Evolutionary conservation across 2,113 vertebrate species (phyloP), one percentile per base, ranked within the genome.

Genomic region (Andinoacara biseriatus): DNA sequence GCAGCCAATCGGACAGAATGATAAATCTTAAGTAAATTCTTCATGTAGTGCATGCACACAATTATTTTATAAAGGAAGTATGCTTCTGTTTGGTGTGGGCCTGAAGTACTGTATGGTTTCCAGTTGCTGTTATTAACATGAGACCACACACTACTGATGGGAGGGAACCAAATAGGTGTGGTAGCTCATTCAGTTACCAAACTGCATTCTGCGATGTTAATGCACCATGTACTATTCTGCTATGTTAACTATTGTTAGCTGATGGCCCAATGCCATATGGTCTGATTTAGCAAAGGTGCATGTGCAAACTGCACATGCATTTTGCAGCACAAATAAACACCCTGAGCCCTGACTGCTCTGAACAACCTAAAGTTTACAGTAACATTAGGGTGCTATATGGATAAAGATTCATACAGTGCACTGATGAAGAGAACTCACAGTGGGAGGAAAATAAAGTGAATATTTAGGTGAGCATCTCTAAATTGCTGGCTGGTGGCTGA

Each of bases 291-390:
- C 40, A 14, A 35, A 81, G 5, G 52, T 17, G 2, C 9, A 56
- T 2, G 1, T 56, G 22, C 14, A 65, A 59, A 18, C 43, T 78
- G 65, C 49, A 60, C 17, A 18, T 58, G 63, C n/a, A 20, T 22
- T 87, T 79, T 67, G 58, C 76, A 76, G 18, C 58, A 35, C 4
- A 63, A 54, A 86, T 7, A 76, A 59, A 56, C 58, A 31, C 59
- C 54, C 52, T 31, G 52, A 74, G 49, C 3, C 7, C 43, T 49
- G 58, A 75, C 85, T 91, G 69, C 65, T 85, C 77, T 83, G 24
- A 62, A 83, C 35, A 62, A 74, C 62, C 31, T n/a, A 5, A 62
- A 84, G 67, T 91, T 78, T 86, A 81, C 67, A 62, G 22, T 26
- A 10, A 29, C 4, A 7, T 20, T 49, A 60, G 18, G 56, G 20